Evolutionary conservation across 92 coral and sea anemone species (phyloP).

Genomic region (Siderastrea siderea): DNA sequence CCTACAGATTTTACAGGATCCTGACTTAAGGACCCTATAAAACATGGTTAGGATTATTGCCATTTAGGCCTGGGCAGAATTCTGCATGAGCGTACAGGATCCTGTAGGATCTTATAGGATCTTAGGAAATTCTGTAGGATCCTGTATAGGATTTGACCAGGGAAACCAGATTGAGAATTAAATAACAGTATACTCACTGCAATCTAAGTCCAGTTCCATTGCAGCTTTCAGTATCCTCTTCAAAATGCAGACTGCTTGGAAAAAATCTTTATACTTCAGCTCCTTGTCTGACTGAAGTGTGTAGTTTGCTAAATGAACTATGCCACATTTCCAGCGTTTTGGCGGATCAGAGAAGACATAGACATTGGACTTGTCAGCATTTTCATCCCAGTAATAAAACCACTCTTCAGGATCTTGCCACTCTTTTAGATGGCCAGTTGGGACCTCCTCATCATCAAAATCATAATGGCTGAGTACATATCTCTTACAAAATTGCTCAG

Average conservation of each 20-base stretch:
- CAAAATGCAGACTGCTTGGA: constrained; percentile 37
- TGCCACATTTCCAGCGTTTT: constrained; percentile 66
- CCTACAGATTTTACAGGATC: too few species aligned
- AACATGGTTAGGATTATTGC: too few species aligned
- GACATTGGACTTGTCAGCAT: constrained; percentile 15
- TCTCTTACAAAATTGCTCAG: constrained; percentile 27
- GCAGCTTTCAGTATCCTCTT: constrained; percentile 53
- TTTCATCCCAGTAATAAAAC: constrained; percentile 34
- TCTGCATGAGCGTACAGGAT: too few species aligned
- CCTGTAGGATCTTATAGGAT: too few species aligned
- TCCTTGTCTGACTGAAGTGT: constrained; percentile 25
- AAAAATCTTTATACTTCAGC: constrained; percentile 46
- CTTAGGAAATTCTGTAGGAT: too few species aligned
- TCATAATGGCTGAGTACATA: constrained; percentile 5
- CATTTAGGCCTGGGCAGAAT: too few species aligned
- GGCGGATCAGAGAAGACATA: constrained; percentile 44
- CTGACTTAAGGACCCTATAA: too few species aligned
- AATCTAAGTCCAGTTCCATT: constrained; percentile 29
- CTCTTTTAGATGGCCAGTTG: constrained; percentile 16
- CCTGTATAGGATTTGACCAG: too few species aligned
- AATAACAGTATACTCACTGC: constrained; percentile 33
- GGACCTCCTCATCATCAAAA: constrained; percentile 18
- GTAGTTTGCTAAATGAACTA: constrained; percentile 47
- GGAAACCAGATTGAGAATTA: too few species aligned
- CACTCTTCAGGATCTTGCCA: constrained; percentile 33